Evolutionary conservation across 2,113 vertebrate species (phyloP).

Genomic region (Chloropsis hardwickii): DNA sequence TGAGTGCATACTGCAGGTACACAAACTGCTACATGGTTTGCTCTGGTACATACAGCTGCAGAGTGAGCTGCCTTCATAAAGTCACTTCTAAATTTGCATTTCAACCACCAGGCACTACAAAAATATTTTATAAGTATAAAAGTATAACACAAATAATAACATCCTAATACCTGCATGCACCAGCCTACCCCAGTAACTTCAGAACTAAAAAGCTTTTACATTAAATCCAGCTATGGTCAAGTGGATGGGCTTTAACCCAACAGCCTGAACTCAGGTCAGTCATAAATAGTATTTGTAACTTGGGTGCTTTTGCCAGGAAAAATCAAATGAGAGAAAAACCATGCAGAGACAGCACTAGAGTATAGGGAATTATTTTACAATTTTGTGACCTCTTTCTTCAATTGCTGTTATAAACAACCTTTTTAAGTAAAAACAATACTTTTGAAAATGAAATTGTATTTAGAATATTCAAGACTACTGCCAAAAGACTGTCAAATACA

Average conservation of each 20-base stretch:
- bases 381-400: background rate
- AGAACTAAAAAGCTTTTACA: background rate
- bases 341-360: background rate
- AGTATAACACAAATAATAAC: background rate
- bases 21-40: fast-evolving
- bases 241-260: background rate
- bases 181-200: background rate
- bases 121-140: background rate
- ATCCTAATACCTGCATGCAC: background rate
- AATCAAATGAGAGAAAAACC: background rate
- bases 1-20: background rate
- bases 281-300: background rate
- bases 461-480: background rate
- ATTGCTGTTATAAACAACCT: background rate
- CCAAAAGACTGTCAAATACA: background rate
- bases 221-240: background rate
- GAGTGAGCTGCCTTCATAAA: background rate
- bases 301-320: background rate
- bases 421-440: background rate
- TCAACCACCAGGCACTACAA: background rate
- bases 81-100: background rate
- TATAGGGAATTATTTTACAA: background rate
- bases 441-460: background rate
- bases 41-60: background rate
- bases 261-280: background rate